phyloP scores from a whole-genome alignment of 2,113 vertebrate genomes.

The Malurus alboscapulatus region DNA sequence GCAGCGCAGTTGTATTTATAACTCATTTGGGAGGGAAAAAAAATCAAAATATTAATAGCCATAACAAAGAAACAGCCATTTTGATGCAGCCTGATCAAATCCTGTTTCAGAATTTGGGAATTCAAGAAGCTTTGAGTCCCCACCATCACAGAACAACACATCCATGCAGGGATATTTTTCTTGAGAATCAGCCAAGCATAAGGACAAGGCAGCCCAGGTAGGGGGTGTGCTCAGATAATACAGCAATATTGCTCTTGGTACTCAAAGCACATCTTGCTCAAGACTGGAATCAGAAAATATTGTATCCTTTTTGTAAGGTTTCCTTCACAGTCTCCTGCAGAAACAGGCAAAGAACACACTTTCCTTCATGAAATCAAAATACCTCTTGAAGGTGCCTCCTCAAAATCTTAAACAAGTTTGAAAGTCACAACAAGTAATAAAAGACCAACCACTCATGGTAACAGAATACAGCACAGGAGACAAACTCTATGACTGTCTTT shows the following conservation, averaged over 20 bases:
- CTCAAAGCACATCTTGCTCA: not conserved
- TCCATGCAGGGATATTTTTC: not conserved
- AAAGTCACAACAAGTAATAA: not conserved
- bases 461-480: not conserved
- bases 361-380: not conserved
- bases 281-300: not conserved
- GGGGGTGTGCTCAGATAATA: not conserved
- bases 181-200: not conserved
- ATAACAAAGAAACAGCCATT: not conserved
- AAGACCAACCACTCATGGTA: not conserved
- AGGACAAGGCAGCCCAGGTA: not conserved
- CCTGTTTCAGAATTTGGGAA: not conserved
- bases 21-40: fast-evolving
- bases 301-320: not conserved
- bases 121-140: not conserved
- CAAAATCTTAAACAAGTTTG: not conserved
- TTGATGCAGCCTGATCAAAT: not conserved
- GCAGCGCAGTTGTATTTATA: not conserved
- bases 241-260: not conserved
- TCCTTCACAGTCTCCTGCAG: not conserved
- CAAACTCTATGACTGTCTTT: not conserved
- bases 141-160: not conserved
- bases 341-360: not conserved
- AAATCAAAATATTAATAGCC: not conserved
- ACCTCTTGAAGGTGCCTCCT: not conserved